Evolutionary conservation across 2,797 vertebrate genomes (phyloP), one percentile per base, ranked within the genome.

Genomic region (Potorous gilbertii): DNA sequence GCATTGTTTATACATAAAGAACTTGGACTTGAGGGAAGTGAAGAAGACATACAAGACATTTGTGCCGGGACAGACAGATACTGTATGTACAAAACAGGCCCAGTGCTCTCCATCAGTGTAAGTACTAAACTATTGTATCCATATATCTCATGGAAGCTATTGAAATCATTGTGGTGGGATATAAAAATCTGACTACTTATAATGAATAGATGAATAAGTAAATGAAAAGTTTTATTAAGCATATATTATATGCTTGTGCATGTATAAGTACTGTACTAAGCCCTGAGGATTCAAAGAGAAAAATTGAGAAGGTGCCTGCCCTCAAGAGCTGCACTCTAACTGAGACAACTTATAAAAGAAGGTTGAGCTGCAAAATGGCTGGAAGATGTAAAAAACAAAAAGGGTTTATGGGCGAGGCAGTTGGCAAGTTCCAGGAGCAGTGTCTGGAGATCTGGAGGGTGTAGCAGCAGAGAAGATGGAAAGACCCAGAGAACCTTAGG

Each of bases 61-160:
- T 99, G 99, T 74, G 99, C 99, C 1, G 99, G 99, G n/a, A 99
- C 99, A 0, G 99, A 99, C 96, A 98, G 99, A 57, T 99, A 99
- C 24, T 99, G 98, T 97, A 99, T 99, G 99, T 99, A 99, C 97
- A 99, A 99, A 98, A 98, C 98, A 0, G 99, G 99, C 46, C 99
- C 99, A 0, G 99, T 99, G 97, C 99, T 99, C 10, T 99, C 99
- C 56, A 97, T 99, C 96, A 99, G 99, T 31, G 99, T 99, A 97
- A 99, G 99, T 98, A 56, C 34, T 8, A 89, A 34, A 28, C 0
- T 10, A 18, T 31, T 52, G 81, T 24, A 21, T 31, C 62, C 2
- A 11, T 46, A 13, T 31, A 87, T 24, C 40, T 87, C 74, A 46
- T 28, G 9, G 40, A 50, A 87, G 40, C 40, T 87, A 46, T 87